Base-by-base conservation (phyloP, 2,113 vertebrate species). In the Grallaria varia region DNA sequence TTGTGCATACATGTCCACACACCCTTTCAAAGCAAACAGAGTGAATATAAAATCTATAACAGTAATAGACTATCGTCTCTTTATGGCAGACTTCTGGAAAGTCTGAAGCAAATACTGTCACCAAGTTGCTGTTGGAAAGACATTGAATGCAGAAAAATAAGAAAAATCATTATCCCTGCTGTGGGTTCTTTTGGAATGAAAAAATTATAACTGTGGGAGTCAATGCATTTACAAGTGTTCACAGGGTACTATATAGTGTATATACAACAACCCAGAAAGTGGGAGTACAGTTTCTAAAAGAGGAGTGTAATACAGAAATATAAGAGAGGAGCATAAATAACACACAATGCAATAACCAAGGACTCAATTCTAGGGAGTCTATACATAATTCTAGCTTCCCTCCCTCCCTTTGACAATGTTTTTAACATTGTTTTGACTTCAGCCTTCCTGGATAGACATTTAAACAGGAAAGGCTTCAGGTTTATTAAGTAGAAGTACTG, bases 271-370 rank as follows among this genome's bases (percentile, higher is more conserved):
- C 37, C 50, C 44, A 60, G 49, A 73, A 86, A 84, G 79, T 45
- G 68, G 93, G 93, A 95, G 86, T 69, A 33, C 40, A 50, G 45
- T 58, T 92, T 69, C 17, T 28, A 60, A 87, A 92, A 92, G 49
- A 47, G 86, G 73, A 96, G 44, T 17, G 25, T 53, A 84, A 91
- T 82, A 87, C 30, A 81, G 76, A 96, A 87, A 62, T 89, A 39
- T 35, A 72, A 87, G 53, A 81, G 40, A 21, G 16, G 10, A 90
- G 14, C 73, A 90, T 93, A 93, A 97, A 96, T 84, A 96, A 92
- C 80, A 49, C 40, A 56, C 53, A 60, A 31, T 35, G n/a, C 42
- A 92, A 96, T 87, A 89, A 93, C 49, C 76, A 89, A 13, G 18
- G 23, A 93, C 44, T 78, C 56, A 84, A 52, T 90, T 93, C 87